Evolutionary conservation across 2,113 vertebrate species (phyloP).

Genomic region (Craseonycteris thonglongyai): DNA sequence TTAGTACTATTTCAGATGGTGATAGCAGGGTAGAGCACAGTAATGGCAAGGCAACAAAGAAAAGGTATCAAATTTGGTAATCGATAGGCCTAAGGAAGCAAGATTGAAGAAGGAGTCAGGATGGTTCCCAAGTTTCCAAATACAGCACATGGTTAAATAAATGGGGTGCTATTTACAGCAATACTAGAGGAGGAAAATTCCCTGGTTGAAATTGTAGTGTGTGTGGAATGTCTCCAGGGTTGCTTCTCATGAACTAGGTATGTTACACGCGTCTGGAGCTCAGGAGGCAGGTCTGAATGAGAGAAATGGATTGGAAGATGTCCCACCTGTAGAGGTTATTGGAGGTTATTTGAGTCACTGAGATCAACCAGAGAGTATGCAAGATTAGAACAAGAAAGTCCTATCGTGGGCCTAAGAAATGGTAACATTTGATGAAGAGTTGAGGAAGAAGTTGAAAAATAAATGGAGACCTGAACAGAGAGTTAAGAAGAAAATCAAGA

Average conservation of each 20-base stretch:
- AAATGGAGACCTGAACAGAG: neutral
- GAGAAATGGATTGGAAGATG: neutral
- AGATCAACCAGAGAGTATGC: neutral
- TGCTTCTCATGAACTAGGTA: neutral
- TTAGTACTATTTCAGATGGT: neutral
- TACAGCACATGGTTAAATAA: neutral
- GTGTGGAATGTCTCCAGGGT: too few relatives aligned
- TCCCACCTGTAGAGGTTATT: neutral
- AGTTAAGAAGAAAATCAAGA: neutral
- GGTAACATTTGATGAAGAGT: neutral
- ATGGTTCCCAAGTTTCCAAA: neutral
- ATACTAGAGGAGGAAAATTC: neutral
- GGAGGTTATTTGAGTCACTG: neutral
- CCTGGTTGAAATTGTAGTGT: neutral
- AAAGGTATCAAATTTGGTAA: neutral
- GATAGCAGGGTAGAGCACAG: neutral
- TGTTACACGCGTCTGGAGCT: neutral
- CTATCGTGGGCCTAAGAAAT: neutral
- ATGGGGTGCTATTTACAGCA: neutral
- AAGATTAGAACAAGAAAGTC: neutral
- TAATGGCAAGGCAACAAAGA: neutral
- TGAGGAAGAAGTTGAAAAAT: neutral
- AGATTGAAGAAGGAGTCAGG: neutral
- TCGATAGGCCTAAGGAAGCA: neutral
- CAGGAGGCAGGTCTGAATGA: neutral